These are phyloP conservation scores for Bombus soroeensis DNA, from an alignment of 1,140 invertebrate species.

Conservation along the genomic window DNA sequence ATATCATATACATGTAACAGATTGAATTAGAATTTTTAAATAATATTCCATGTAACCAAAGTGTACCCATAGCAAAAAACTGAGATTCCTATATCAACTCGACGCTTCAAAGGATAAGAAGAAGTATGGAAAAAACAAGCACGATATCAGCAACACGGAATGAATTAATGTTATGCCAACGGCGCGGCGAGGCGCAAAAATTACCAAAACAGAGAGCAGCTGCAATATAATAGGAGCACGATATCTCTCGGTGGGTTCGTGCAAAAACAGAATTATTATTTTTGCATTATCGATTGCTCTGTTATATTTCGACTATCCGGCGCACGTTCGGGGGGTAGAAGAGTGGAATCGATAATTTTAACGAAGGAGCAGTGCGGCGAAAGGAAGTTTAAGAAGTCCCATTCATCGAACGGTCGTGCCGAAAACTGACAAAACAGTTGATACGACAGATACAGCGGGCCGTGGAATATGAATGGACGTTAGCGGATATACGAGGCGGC, in stretches of 20 bases:
- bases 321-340: neutral
- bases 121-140: neutral
- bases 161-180: neutral
- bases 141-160: neutral
- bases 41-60: neutral
- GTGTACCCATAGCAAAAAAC: neutral
- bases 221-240: neutral
- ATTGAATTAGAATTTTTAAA: neutral
- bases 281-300: conserved; percentile 58
- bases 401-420: conserved; percentile 74
- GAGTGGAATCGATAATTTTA: conserved; percentile 73
- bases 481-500: conserved; percentile 60
- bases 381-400: conserved; percentile 74
- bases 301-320: conserved; percentile 1
- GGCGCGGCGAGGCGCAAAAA: neutral
- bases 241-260: neutral
- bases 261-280: conserved; percentile 60
- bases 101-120: neutral
- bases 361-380: conserved; percentile 72
- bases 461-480: conserved; percentile 77
- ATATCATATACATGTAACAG: neutral
- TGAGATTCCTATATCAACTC: neutral
- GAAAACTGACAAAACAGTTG: conserved; percentile 82
- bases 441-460: conserved; percentile 78
- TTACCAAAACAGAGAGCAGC: neutral